Evolutionary conservation across 2,113 vertebrate genomes (phyloP).

Genomic region (Gnathonemus longibarbis): DNA sequence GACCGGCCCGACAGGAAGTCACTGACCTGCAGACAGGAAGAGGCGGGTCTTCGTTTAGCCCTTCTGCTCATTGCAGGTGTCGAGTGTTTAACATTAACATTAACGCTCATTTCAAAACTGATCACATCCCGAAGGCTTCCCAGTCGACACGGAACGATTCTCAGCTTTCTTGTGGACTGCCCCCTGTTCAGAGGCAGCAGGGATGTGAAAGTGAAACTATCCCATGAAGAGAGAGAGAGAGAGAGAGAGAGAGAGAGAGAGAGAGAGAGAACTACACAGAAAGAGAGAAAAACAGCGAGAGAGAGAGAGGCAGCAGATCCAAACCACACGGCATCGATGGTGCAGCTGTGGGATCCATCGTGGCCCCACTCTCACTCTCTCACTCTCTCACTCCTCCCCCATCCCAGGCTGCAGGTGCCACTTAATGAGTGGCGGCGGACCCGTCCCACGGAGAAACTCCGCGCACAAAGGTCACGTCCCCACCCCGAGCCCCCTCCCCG

Average conservation of each 20-base stretch:
- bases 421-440: background rate
- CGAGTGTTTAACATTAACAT: background rate
- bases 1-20: constrained; percentile 96
- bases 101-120: background rate
- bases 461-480: background rate
- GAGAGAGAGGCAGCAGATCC: background rate
- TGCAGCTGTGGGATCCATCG: background rate
- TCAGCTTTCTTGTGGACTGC: background rate
- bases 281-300: background rate
- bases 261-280: background rate
- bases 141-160: background rate
- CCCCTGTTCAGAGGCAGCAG: background rate
- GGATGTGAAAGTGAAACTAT: background rate
- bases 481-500: background rate
- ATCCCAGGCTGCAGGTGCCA: background rate
- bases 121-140: background rate
- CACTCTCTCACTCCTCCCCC: background rate
- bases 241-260: background rate
- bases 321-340: background rate
- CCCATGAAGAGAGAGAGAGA: background rate
- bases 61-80: background rate
- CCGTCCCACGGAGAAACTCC: background rate
- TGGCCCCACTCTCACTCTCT: background rate
- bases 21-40: constrained; percentile 73
- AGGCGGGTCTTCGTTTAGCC: background rate